These are phyloP conservation scores for Porites rus DNA, from an alignment of 92 coral and sea anemone species.

Conservation along the genomic window DNA sequence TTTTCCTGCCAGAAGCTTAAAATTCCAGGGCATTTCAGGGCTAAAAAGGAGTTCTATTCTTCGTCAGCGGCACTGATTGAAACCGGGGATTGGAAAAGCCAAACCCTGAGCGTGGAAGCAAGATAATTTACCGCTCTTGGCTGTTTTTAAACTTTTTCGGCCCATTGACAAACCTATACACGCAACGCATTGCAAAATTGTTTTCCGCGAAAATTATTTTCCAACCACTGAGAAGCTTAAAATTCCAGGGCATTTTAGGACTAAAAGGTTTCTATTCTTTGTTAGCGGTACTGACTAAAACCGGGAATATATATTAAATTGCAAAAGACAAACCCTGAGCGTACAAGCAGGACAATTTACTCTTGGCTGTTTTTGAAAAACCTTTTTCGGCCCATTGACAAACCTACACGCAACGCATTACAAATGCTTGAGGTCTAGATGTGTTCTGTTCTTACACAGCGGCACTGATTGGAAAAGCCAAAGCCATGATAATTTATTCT, in stretches of 20 bases:
- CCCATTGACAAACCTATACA: background rate
- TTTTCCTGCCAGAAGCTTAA: background rate
- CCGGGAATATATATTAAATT: too few species aligned
- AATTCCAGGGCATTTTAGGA: too few species aligned
- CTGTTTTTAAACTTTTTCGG: background rate
- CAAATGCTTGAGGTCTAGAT: background rate
- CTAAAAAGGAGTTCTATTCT: background rate
- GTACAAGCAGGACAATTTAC: too few species aligned
- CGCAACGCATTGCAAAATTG: too few species aligned
- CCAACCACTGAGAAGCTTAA: too few species aligned
- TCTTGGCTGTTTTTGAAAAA: too few species aligned
- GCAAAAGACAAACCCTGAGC: too few species aligned
- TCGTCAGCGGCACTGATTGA: background rate
- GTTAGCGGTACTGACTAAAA: too few species aligned
- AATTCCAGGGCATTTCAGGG: background rate
- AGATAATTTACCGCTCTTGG: background rate
- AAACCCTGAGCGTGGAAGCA: background rate
- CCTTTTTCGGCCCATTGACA: too few species aligned
- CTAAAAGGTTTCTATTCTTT: too few species aligned
- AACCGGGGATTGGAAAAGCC: background rate
- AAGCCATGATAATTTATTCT: background rate
- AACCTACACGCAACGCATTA: background rate
- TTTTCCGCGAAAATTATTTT: too few species aligned
- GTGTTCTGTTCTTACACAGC: conserved; percentile 5
- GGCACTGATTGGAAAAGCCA: conserved; percentile 17